These are phyloP conservation scores for Perccottus glenii DNA, from an alignment of 2,113 vertebrate genomes.

Conservation along the genomic window DNA sequence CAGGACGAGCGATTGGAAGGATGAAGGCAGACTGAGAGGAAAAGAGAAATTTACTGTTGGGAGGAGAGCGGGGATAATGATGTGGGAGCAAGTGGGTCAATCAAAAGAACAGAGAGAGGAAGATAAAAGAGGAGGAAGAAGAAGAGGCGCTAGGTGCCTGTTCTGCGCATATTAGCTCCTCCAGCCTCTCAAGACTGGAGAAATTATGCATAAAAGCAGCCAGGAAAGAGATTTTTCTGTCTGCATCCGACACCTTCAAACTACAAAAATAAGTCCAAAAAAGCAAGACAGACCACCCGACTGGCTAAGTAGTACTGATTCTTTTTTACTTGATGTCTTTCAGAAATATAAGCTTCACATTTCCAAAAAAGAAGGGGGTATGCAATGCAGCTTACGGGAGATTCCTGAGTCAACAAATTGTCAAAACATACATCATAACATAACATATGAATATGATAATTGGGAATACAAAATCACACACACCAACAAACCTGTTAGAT, in stretches of 20 bases:
- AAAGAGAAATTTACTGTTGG: constrained; percentile 28
- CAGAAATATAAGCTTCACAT: background rate
- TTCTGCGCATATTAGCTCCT: constrained; percentile 19
- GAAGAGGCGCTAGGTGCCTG: constrained; percentile 18
- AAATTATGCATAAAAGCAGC: constrained; percentile 23
- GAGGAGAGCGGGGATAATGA: constrained; percentile 46
- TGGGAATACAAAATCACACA: too few relatives aligned
- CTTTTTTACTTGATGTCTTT: background rate
- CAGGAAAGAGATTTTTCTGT: constrained; percentile 9
- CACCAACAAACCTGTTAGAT: too few relatives aligned
- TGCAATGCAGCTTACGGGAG: background rate
- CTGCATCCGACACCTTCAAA: constrained; percentile 16
- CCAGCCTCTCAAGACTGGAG: constrained; percentile 18
- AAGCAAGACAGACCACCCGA: constrained; percentile 26
- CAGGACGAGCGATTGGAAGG: constrained; percentile 36
- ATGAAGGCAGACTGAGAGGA: constrained; percentile 23
- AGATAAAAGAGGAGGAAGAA: constrained; percentile 35
- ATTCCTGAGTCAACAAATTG: too few relatives aligned
- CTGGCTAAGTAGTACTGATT: background rate
- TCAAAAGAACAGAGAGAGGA: constrained; percentile 39
- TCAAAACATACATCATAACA: too few relatives aligned
- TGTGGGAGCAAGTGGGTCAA: constrained; percentile 49
- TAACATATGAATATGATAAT: too few relatives aligned
- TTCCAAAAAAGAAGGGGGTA: background rate
- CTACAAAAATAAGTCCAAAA: constrained; percentile 37